These are phyloP conservation scores for Cyprinella venusta DNA, from an alignment of 2,797 vertebrate species.

Conservation along the genomic window DNA sequence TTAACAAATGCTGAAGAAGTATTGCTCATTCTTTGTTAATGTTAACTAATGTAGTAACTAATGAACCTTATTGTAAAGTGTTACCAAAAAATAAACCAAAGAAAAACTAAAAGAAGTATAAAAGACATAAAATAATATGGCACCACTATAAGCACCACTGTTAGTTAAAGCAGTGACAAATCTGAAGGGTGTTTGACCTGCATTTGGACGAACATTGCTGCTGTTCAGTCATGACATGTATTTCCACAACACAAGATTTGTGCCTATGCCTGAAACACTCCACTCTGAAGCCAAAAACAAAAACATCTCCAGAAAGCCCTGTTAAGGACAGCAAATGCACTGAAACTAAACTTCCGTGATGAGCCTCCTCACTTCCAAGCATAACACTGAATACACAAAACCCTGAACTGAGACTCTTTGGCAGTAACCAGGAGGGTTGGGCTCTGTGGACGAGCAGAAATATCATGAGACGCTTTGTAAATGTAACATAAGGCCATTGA, in stretches of 20 bases:
- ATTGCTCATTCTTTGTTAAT: no score
- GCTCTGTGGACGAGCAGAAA: conserved; percentile 43
- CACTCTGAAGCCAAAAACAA: conserved; percentile 32
- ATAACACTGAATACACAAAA: conserved; percentile 45
- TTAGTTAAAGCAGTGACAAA: background rate
- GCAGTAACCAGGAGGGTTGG: conserved; percentile 28
- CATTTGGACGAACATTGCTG: background rate
- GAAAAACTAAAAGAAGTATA: background rate
- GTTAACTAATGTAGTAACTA: no score
- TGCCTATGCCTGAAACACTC: conserved; percentile 33
- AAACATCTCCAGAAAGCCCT: conserved; percentile 39
- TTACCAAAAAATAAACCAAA: no score
- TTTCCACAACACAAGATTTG: conserved; percentile 9
- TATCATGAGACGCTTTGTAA: conserved; percentile 33
- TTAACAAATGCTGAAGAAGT: no score
- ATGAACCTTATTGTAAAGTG: no score
- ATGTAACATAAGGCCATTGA: conserved; percentile 28
- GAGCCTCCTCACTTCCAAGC: conserved; percentile 47
- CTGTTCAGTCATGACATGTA: conserved; percentile 21
- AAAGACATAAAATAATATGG: background rate
- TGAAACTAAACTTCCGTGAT: conserved; percentile 40
- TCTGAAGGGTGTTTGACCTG: background rate
- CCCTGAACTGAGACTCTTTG: conserved; percentile 21
- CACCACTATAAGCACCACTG: background rate
- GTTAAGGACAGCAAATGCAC: conserved; percentile 33